Evolutionary conservation across 1,140 invertebrate genomes (phyloP).

Genomic region (Formica selysi): DNA sequence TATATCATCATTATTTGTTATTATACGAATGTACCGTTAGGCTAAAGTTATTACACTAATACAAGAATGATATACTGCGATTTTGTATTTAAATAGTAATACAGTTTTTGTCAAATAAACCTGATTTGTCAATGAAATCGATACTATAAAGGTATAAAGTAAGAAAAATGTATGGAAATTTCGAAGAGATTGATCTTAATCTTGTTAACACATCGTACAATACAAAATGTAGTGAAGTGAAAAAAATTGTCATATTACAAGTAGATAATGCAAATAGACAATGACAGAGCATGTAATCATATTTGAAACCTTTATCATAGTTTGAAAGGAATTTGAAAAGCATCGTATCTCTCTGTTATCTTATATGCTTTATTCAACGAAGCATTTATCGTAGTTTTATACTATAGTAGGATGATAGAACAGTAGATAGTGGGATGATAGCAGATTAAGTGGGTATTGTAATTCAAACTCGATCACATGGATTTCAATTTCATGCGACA

Average conservation of each 20-base stretch:
- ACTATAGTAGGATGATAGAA: not conserved
- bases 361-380: not conserved
- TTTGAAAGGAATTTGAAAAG: not conserved
- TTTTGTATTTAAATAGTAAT: conserved; percentile 16
- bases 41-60: not conserved
- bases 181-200: not conserved
- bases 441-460: not conserved
- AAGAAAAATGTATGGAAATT: not conserved
- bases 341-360: not conserved
- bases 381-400: not conserved
- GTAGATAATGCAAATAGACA: not conserved
- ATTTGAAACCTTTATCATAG: not conserved
- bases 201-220: too few relatives aligned
- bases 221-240: not conserved
- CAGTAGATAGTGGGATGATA: conserved; percentile 4
- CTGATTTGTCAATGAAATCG: conserved; percentile 16
- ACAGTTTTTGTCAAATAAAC: not conserved
- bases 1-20: not conserved
- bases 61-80: not conserved
- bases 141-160: conserved; percentile 21
- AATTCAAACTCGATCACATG: not conserved
- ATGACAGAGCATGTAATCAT: not conserved
- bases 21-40: not conserved
- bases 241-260: not conserved
- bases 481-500: not conserved